Evolutionary conservation across 2,113 vertebrate species (phyloP), one percentile per base, ranked within the genome.

Genomic region (Nothocercus nigrocapillus): DNA sequence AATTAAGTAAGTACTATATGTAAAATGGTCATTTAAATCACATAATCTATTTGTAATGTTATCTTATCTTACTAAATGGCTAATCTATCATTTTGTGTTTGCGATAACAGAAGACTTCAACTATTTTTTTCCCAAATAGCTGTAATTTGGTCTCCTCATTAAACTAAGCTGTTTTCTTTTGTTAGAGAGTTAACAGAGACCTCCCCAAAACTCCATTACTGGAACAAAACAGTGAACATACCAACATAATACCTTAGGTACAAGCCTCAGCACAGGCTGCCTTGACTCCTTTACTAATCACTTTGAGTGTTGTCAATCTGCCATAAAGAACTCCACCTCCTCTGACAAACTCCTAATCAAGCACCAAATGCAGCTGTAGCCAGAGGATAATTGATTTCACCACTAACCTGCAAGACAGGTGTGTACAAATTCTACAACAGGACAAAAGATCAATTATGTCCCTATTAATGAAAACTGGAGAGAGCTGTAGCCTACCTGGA

Each of bases 381-480:
- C 53, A 87, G 69, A 69, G 73, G 62, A 45, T 73, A 75, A 92
- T 11, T 62, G 74, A 80, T 90, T 76, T 94, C 77, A 64, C 45
- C 54, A 61, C 27, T 58, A 89, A 82, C 87, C 81, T 66, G n/a
- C 27, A 79, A 84, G 77, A 87, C 74, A 94, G 82, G 77, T 84
- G n/a, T 75, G 74, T 15, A 58, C 51, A 62, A 90, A 83, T 58
- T 94, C 77, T 15, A 80, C 18, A 95, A 82, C 32, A n/a, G 88
- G 62, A 82, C 40, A 79, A 75, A 68, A 64, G 85, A 93, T 84
- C 80, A 93, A 64, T 88, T 75, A 82, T 24, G 49, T 77, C 40
- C 54, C 64, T 34, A 62, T 38, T 59, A 90, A 94, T 45, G 74
- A 78, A 82, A 82, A 82, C 78, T 53, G 76, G 53, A 64, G 77